Base-by-base conservation (phyloP, 2,113 vertebrate species). In the Cettia cetti region DNA sequence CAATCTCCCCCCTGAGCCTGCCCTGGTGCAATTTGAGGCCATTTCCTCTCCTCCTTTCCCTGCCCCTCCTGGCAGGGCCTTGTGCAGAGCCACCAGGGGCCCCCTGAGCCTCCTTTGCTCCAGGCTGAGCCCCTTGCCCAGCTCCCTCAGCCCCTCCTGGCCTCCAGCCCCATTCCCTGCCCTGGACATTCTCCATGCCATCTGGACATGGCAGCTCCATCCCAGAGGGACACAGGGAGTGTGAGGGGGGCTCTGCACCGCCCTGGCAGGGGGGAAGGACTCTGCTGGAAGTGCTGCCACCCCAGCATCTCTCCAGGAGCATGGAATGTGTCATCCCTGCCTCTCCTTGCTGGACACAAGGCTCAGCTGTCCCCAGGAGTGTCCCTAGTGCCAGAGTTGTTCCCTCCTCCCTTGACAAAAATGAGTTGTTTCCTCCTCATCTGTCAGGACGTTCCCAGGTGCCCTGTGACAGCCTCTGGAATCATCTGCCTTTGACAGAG, bases 201-300 rank as follows among this genome's bases (percentile, higher is more conserved):
- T 59, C 14, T 71, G 74, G 27, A 15, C 0, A 0, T 7, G 49
- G 5, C 23, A 47, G 53, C 56, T n/a, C 37, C 4, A 1, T 27
- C 8, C 0, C 45, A n/a, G 5, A 64, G 50, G 54, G 27, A 19
- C 39, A 17, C 24, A 7, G 13, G 76, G 49, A 37, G 3, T 0
- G 0, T 11, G 35, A 57, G 9, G 27, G 42, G 22, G 19, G 5
- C 10, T 63, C 17, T 52, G 31, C 44, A 3, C 24, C n/a, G 12
- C 33, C 11, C 40, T 22, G 39, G 27, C 30, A 31, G 17, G 2
- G 14, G 49, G 4, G 39, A 42, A 42, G 40, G 40, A 42, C 16
- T 60, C 20, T 52, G 28, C 44, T 39, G 56, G 22, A 5, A 21
- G 7, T 59, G 35, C 0, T 3, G 7, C 52, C 33, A 69, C 7